Percentiles rank a stretch among this genome's conserved stretches.
These are phyloP conservation scores for Harpegnathos saltator DNA, from an alignment of 1,140 invertebrate genomes.

Conservation along the genomic window DNA sequence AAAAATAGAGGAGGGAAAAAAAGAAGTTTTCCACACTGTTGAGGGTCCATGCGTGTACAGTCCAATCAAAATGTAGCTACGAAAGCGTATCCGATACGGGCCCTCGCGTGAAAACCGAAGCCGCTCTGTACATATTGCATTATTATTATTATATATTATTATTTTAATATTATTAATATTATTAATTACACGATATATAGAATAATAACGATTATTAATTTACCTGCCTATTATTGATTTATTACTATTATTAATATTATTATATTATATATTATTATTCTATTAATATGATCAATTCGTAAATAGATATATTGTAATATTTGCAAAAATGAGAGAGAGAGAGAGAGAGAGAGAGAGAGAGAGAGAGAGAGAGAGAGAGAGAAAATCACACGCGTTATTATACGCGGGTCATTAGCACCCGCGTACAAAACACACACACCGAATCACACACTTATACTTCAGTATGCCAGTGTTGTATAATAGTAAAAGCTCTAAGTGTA, in stretches of 20 bases:
- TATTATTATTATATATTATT: constrained; percentile 83
- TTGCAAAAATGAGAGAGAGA: constrained; percentile 73
- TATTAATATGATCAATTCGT: constrained; percentile 71
- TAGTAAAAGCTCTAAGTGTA: constrained; percentile 83
- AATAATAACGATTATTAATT: constrained; percentile 74
- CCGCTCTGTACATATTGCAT: constrained; percentile 79
- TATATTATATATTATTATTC: constrained; percentile 58
- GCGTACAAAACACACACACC: constrained; percentile 59
- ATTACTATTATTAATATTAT: constrained; percentile 73
- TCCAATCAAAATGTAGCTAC: constrained; percentile 80
- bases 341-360: constrained; percentile 57
- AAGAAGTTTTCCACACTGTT: constrained; percentile 76
- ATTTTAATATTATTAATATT: constrained; percentile 79
- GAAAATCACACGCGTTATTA: constrained; percentile 56
- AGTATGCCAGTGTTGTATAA: constrained; percentile 84
- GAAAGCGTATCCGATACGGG: constrained; percentile 68
- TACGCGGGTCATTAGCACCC: constrained; percentile 34
- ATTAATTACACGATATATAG: constrained; percentile 11
- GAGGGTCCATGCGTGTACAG: constrained; percentile 80
- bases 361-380: constrained; percentile 59
- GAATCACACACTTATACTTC: constrained; percentile 69
- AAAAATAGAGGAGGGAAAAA: constrained; percentile 37
- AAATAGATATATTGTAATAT: constrained; percentile 81
- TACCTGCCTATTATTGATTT: constrained; percentile 72
- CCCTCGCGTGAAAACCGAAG: constrained; percentile 72